phyloP scores from a whole-genome alignment of 2,113 vertebrate genomes.

The Peucedramus taeniatus region DNA sequence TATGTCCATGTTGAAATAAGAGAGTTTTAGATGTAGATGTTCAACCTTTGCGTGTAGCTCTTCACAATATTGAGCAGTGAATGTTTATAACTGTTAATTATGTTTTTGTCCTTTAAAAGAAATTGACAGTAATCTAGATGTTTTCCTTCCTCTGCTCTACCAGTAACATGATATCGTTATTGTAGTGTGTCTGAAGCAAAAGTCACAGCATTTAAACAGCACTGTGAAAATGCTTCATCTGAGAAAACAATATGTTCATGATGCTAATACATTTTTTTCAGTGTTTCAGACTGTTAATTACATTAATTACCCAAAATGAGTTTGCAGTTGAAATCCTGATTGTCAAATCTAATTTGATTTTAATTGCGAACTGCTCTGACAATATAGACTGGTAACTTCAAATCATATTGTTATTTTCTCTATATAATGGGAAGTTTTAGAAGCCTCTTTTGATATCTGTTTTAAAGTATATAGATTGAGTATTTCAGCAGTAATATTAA shows the following conservation, averaged over 20 bases:
- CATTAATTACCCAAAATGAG: constrained; percentile 43
- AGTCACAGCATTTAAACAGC: constrained; percentile 30
- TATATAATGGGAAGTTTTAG: background rate
- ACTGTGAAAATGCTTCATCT: constrained; percentile 22
- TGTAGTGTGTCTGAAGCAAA: background rate
- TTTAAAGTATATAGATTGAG: background rate
- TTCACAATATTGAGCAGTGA: background rate
- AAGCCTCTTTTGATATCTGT: background rate
- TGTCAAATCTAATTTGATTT: constrained; percentile 38
- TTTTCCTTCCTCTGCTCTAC: background rate
- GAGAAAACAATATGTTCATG: constrained; percentile 23
- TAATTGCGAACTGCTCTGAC: background rate
- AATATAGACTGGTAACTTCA: background rate
- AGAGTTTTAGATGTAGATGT: background rate
- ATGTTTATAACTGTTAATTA: background rate
- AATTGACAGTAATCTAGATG: background rate
- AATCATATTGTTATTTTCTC: background rate
- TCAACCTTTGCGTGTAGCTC: background rate
- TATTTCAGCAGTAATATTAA: background rate
- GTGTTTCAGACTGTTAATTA: constrained; percentile 44
- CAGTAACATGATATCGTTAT: background rate
- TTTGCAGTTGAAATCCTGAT: constrained; percentile 28
- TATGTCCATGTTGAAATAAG: background rate
- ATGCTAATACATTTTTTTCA: constrained; percentile 15
- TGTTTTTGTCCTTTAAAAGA: background rate